Percentiles rank a stretch among this genome's conserved stretches.
These are phyloP conservation scores for Mormyrops attenuatus DNA, from an alignment of 2,797 vertebrate genomes.

Conservation along the genomic window DNA sequence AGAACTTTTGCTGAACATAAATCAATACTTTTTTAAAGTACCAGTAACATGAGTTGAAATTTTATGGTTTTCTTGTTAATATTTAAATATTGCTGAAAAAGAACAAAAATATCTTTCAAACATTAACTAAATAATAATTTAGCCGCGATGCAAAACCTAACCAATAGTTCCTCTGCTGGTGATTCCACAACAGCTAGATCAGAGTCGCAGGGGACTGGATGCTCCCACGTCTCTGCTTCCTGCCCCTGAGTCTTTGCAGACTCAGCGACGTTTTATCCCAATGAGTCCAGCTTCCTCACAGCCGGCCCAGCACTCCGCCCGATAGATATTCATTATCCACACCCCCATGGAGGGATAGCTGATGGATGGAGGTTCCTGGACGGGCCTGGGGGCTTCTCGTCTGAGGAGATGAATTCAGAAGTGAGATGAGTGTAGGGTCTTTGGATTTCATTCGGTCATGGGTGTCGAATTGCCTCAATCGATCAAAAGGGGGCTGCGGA, in stretches of 20 bases:
- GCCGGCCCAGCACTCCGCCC: slow-evolving; percentile 24
- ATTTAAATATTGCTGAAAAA: neutral
- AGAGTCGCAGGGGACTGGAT: neutral
- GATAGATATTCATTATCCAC: slow-evolving; percentile 43
- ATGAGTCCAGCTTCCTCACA: neutral
- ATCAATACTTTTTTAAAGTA: slow-evolving; percentile 4
- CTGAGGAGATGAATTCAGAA: slow-evolving; percentile 57
- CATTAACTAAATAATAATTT: neutral
- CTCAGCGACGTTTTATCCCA: neutral
- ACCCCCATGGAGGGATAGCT: slow-evolving; percentile 26
- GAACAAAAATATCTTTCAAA: neutral
- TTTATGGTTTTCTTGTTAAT: slow-evolving; percentile 8
- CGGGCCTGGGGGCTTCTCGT: slow-evolving; percentile 46
- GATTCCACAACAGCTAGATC: neutral
- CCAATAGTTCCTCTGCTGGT: neutral
- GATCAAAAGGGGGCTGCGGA: slow-evolving; percentile 43
- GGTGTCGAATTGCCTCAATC: slow-evolving; percentile 53
- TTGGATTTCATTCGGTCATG: slow-evolving; percentile 63
- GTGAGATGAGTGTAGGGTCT: slow-evolving; percentile 48
- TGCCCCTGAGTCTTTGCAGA: neutral
- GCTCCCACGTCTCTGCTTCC: neutral
- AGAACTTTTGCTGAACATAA: slow-evolving; percentile 1
- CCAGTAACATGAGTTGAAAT: neutral
- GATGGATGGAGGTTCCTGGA: slow-evolving; percentile 48
- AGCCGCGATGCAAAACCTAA: neutral